A percentile compares a stretch with the other conserved stretches of the same genome.
phyloP scores from a whole-genome alignment of 2,797 vertebrate genomes.

The Nannoperca obscura region DNA sequence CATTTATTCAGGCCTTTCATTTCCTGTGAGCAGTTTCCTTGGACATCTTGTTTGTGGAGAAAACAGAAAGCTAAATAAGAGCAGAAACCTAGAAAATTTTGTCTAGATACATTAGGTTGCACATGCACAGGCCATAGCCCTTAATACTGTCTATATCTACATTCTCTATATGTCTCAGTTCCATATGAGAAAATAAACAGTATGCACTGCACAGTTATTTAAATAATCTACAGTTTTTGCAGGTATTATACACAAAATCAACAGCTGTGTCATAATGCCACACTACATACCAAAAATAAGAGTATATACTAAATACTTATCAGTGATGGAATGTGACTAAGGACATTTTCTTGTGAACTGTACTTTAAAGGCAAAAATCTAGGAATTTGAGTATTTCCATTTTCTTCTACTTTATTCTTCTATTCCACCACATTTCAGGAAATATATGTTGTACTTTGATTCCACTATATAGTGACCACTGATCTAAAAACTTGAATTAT shows the following conservation, averaged over 20 bases:
- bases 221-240: neutral
- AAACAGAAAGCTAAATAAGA: constrained; percentile 23
- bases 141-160: neutral
- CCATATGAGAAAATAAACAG: neutral
- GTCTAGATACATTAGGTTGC: neutral
- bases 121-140: neutral
- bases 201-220: neutral
- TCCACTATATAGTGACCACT: too few species aligned
- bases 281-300: neutral
- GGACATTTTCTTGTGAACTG: too few species aligned
- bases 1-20: constrained; percentile 50
- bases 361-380: too few species aligned
- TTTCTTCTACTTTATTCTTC: too few species aligned
- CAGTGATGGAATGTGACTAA: too few species aligned
- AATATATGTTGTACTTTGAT: too few species aligned
- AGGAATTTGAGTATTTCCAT: too few species aligned
- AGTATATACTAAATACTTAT: neutral
- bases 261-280: neutral
- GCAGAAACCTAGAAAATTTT: constrained; percentile 14
- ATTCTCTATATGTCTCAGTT: neutral
- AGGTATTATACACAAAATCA: neutral
- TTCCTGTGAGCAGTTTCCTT: constrained; percentile 27
- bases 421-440: too few species aligned
- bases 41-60: constrained; percentile 37
- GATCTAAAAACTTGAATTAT: too few species aligned